Evolutionary conservation across 1,140 invertebrate species (phyloP), one percentile per base, ranked within the genome.

Genomic region (Eupristina koningsbergeri): DNA sequence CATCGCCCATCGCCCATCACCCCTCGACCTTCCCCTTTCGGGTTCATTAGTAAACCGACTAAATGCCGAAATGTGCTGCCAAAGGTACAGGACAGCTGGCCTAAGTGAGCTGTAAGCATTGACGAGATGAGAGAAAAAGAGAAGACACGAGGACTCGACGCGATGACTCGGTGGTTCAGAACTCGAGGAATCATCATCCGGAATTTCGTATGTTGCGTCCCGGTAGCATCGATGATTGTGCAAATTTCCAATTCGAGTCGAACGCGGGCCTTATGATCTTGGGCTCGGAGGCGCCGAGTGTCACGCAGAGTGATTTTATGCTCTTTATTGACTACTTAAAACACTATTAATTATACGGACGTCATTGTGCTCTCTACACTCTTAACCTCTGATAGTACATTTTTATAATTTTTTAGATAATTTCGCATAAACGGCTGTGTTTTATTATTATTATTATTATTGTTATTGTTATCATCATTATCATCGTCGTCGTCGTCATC

Each of bases 11-110:
- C 41, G 7, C 3, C 22, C n/a, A 0, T 31, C 34, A 0, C 26
- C 3, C n/a, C 34, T 11, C 39, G 11, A n/a, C 31, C 45, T 74
- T 39, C 22, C 50, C 47, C 45, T 31, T n/a, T 31, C 26, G 86
- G 89, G 87, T 91, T 92, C 91, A 92, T 91, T 91, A 92, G 90
- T 92, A 90, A 92, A 89, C 85, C 86, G 87, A 85, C 89, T 89
- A 91, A 90, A 89, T 88, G 88, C 80, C 86, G 87, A 86, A 88
- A 86, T 86, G 84, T 87, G 67, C 39, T 8, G 67, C 67, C 41
- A n/a, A 26, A n/a, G 36, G 67, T 71, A 41, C 41, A 71, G 19
- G 39, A 13, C n/a, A n/a, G 19, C 19, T 86, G 82, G 64, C 69
- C 87, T 89, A 88, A 92, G 90, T 91, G 90, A 91, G 90, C 87